A percentile compares a stretch with the other conserved stretches of the same genome.
Conservation (phyloP, 2,113 vertebrate genomes). For the Erinaceus europaeus region DNA sequence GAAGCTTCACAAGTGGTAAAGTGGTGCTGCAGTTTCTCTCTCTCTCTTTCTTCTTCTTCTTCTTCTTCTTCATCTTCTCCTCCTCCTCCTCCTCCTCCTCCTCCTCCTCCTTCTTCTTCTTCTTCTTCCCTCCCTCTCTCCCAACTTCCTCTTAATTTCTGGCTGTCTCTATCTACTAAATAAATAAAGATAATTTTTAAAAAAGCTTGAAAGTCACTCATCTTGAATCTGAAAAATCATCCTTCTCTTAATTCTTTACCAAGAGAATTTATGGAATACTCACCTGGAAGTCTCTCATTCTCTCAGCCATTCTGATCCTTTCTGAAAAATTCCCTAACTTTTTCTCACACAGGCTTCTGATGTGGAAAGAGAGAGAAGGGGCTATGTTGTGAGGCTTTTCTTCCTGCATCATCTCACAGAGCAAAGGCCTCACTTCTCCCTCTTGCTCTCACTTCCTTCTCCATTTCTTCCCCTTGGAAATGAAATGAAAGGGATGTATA, state of each 20-base stretch:
- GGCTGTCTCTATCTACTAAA: no score
- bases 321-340: neutral
- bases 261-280: neutral
- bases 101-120: no score
- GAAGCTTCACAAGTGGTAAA: no score
- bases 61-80: no score
- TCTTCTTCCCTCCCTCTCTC: no score
- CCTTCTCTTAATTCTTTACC: neutral
- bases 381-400: neutral
- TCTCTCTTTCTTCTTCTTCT: no score
- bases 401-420: neutral
- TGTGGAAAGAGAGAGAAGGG: neutral
- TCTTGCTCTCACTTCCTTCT: neutral
- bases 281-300: neutral
- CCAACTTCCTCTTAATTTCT: no score
- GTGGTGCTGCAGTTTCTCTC: no score
- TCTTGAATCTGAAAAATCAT: neutral
- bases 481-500: accelerated
- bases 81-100: no score
- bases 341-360: neutral
- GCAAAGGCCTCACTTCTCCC: neutral
- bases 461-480: neutral
- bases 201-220: neutral
- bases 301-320: neutral
- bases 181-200: no score